These are phyloP conservation scores for Leptinotarsa texana DNA, from an alignment of 1,140 invertebrate genomes.

Conservation along the genomic window DNA sequence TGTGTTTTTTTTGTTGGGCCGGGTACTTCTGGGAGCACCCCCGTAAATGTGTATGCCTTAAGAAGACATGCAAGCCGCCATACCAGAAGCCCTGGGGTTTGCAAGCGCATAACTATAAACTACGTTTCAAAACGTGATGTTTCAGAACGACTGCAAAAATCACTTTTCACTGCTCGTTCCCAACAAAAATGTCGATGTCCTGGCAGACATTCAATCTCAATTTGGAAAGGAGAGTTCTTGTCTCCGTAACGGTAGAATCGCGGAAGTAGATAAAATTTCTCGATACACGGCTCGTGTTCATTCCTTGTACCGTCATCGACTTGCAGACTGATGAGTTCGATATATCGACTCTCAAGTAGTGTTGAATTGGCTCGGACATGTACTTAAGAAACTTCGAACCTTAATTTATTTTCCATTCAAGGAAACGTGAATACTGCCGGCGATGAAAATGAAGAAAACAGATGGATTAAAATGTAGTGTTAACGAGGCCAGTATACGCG, in stretches of 20 bases:
- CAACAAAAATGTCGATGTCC: neutral
- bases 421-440: neutral
- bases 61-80: too few relatives aligned
- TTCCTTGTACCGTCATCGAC: neutral
- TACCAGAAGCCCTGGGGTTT: too few relatives aligned
- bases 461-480: too few relatives aligned
- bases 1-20: too few relatives aligned
- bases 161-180: neutral
- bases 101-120: too few relatives aligned
- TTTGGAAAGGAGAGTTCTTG: conserved; percentile 1
- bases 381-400: neutral
- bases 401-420: neutral
- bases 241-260: neutral
- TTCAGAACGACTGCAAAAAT: too few relatives aligned
- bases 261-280: conserved; percentile 6
- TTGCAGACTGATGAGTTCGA: conserved; percentile 5
- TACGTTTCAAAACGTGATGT: too few relatives aligned
- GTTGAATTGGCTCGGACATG: neutral
- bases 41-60: too few relatives aligned
- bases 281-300: neutral
- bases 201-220: neutral
- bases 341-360: conserved; percentile 2
- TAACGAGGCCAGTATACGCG: too few relatives aligned
- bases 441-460: too few relatives aligned
- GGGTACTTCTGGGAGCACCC: too few relatives aligned